Percentiles rank a stretch among this genome's conserved stretches.
phyloP scores from a whole-genome alignment of 2,113 vertebrate species.

The Illadopsis cleaveri region DNA sequence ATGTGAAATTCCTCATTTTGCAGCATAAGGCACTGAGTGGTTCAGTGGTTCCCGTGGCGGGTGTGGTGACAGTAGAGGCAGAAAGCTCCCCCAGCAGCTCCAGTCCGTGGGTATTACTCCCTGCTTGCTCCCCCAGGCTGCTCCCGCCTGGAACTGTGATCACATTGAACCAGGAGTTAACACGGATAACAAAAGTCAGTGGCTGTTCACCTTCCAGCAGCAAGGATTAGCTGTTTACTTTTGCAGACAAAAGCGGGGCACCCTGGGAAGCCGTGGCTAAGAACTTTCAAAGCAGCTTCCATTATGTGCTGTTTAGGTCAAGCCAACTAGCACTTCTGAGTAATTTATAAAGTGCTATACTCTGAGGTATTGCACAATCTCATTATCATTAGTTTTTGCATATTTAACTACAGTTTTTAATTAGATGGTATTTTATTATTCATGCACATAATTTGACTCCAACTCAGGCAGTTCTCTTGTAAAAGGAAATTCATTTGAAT shows the following conservation, averaged over 20 bases:
- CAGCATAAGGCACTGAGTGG: fast-evolving
- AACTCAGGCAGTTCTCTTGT: slow-evolving; percentile 83
- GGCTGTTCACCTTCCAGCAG: background rate
- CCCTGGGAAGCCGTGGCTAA: slow-evolving; percentile 50
- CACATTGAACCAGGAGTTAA: background rate
- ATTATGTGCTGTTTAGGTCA: slow-evolving; percentile 89
- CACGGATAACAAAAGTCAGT: background rate
- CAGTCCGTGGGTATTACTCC: background rate
- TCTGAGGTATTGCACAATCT: slow-evolving; percentile 98
- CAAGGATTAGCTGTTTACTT: slow-evolving; percentile 22
- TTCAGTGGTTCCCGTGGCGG: fast-evolving
- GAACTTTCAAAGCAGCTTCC: slow-evolving; percentile 78
- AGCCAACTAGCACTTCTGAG: slow-evolving; percentile 90
- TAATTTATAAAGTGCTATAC: slow-evolving; percentile 97
- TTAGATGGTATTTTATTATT: slow-evolving; percentile 99
- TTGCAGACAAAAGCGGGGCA: background rate
- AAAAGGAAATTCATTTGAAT: slow-evolving; percentile 77
- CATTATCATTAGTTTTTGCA: slow-evolving; percentile 99
- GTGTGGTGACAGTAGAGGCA: fast-evolving
- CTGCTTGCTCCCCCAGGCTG: slow-evolving; percentile 15
- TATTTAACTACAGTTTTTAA: slow-evolving; percentile 99
- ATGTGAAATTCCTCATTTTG: background rate
- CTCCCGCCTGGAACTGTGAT: background rate
- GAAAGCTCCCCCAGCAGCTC: background rate
- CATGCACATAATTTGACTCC: slow-evolving; percentile 99